These are phyloP conservation scores for Actenoides lindsayi DNA, from an alignment of 2,113 vertebrate species.

Conservation along the genomic window DNA sequence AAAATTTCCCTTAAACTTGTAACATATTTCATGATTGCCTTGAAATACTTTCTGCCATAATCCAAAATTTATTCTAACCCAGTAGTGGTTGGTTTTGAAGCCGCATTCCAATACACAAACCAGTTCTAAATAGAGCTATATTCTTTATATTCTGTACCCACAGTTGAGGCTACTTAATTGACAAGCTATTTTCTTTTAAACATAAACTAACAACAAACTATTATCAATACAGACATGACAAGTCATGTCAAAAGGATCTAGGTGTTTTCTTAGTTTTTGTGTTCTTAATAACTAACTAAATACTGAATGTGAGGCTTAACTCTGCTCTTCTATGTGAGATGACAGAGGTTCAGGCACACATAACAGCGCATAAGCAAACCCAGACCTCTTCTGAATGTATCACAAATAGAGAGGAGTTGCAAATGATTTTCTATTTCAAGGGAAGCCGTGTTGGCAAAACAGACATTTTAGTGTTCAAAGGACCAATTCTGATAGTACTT, in stretches of 20 bases:
- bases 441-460: background rate
- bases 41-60: background rate
- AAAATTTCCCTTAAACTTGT: background rate
- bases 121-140: background rate
- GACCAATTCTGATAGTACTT: background rate
- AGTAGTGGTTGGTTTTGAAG: background rate
- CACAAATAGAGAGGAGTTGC: background rate
- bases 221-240: background rate
- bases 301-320: background rate
- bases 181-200: background rate
- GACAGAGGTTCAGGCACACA: background rate
- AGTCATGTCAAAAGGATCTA: background rate
- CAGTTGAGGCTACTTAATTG: background rate
- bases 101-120: background rate
- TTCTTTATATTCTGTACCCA: background rate
- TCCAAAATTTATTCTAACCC: background rate
- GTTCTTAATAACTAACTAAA: constrained; percentile 12
- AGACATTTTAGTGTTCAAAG: background rate
- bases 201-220: background rate
- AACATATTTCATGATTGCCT: background rate
- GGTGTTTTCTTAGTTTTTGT: constrained; percentile 17
- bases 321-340: background rate
- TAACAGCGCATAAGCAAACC: background rate
- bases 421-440: background rate
- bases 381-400: background rate